Conservation (phyloP, 2,113 vertebrate species). For the Callopanchax toddi region DNA sequence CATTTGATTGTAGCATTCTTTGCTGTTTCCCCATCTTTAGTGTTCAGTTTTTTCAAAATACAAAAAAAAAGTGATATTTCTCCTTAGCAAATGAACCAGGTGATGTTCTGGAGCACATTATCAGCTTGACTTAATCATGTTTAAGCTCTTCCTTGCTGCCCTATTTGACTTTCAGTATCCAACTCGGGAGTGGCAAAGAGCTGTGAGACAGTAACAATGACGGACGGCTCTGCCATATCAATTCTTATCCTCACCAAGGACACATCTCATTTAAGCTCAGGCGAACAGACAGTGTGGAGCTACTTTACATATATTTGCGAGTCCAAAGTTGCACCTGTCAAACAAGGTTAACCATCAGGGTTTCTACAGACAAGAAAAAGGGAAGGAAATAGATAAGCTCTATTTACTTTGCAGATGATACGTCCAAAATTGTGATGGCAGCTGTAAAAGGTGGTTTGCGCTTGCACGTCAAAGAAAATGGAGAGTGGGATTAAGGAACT, state of each 20-base stretch:
- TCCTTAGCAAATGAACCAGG: too few species aligned
- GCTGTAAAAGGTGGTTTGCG: constrained; percentile 47
- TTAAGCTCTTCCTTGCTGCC: neutral
- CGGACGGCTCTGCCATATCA: constrained; percentile 58
- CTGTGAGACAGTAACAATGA: constrained; percentile 27
- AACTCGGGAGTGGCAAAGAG: constrained; percentile 35
- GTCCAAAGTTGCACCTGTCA: constrained; percentile 68
- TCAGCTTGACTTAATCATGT: constrained; percentile 32
- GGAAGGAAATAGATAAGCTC: constrained; percentile 49
- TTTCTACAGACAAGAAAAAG: constrained; percentile 35
- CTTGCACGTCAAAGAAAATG: constrained; percentile 29
- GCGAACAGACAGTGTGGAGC: constrained; percentile 49
- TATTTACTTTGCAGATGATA: constrained; percentile 53
- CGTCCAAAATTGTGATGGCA: constrained; percentile 57
- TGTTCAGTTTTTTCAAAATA: neutral
- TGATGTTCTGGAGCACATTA: neutral
- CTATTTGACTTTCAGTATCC: constrained; percentile 15
- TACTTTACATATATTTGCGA: constrained; percentile 66
- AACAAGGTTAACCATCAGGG: constrained; percentile 59
- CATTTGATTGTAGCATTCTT: neutral
- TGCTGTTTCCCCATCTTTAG: neutral
- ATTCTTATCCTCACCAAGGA: constrained; percentile 51
- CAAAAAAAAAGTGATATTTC: neutral
- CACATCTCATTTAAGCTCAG: constrained; percentile 52
- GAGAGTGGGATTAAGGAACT: constrained; percentile 59